Conservation (phyloP, 92 coral and sea anemone genomes). For the Actinostola sp. region DNA sequence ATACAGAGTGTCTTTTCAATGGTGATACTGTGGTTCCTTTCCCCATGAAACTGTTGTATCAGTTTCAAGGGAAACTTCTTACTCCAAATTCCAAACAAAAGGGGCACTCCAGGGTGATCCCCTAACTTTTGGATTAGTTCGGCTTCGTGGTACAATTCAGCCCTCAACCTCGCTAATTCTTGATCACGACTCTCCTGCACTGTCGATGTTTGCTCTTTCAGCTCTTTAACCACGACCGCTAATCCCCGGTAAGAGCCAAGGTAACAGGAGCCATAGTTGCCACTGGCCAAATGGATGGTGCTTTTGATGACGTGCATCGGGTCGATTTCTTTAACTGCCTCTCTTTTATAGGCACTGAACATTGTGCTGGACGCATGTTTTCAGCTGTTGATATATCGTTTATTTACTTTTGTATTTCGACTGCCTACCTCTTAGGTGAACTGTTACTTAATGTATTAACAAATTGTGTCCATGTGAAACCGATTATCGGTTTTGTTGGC, state of each 20-base stretch:
- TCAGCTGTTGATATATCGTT: too few species aligned
- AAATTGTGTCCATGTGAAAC: too few species aligned
- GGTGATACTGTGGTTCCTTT: background rate
- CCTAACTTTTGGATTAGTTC: conserved; percentile 8
- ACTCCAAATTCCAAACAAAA: conserved; percentile 26
- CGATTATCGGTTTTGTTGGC: too few species aligned
- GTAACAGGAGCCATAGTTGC: conserved; percentile 36
- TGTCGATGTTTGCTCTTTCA: conserved; percentile 7
- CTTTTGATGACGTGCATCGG: conserved; percentile 19
- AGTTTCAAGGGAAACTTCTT: conserved; percentile 9
- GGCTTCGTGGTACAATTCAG: conserved; percentile 24
- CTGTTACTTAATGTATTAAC: too few species aligned
- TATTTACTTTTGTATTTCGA: too few species aligned
- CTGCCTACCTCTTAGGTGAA: too few species aligned
- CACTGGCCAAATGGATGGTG: conserved; percentile 24
- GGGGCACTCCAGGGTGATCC: conserved; percentile 41
- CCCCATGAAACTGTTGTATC: conserved; percentile 33
- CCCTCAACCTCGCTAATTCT: too few species aligned
- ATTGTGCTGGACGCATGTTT: too few species aligned
- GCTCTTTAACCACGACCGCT: conserved; percentile 33
- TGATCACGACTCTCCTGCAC: background rate
- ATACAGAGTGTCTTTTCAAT: too few species aligned
- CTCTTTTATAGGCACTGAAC: too few species aligned
- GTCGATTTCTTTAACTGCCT: conserved; percentile 3
- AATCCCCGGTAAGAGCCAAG: conserved; percentile 22